phyloP scores from a whole-genome alignment of 2,888 invertebrate species.

The Trichacis sp. region DNA sequence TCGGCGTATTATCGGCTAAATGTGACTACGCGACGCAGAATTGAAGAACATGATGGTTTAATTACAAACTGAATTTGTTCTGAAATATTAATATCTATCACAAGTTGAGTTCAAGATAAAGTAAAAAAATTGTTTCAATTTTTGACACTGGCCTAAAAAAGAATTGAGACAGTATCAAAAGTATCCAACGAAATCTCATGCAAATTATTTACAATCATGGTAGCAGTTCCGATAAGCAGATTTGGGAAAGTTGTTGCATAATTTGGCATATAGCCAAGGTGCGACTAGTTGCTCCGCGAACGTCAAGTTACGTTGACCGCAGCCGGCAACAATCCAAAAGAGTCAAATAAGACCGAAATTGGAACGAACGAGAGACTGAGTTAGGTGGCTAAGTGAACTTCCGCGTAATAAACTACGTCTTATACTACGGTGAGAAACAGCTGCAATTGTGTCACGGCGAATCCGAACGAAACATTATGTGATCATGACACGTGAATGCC shows the following conservation, averaged over 20 bases:
- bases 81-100: no score
- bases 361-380: slow-evolving; percentile 8
- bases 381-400: slow-evolving; percentile 21
- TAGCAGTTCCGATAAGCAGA: slow-evolving; percentile 36
- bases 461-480: neutral
- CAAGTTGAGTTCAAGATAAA: no score
- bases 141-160: no score
- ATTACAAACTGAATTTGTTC: no score
- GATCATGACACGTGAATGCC: no score
- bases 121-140: no score
- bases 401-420: slow-evolving; percentile 21
- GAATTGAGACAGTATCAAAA: no score
- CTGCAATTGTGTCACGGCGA: neutral
- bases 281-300: slow-evolving; percentile 63
- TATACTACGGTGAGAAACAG: slow-evolving; percentile 7
- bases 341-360: slow-evolving; percentile 29
- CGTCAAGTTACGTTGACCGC: slow-evolving; percentile 51
- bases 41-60: no score
- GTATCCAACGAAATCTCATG: no score
- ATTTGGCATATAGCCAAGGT: slow-evolving; percentile 61
- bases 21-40: no score
- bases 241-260: slow-evolving; percentile 52
- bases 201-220: no score
- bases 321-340: slow-evolving; percentile 32
- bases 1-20: no score